These are phyloP conservation scores for Drosophila littoralis DNA, from an alignment of 1,140 invertebrate genomes.

Conservation along the genomic window DNA sequence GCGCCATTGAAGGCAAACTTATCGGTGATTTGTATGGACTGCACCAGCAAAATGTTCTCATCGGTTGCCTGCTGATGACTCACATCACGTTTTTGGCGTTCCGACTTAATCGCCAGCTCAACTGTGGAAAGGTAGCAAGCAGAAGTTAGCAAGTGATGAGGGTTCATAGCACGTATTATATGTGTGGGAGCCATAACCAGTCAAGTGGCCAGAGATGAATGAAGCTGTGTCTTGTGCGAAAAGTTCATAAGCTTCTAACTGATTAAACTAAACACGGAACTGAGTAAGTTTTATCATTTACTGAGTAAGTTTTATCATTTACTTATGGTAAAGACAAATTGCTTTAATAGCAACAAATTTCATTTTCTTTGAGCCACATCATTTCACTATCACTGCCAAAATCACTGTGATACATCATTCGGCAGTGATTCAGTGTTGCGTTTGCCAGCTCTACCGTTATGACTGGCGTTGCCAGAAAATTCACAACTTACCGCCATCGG, in stretches of 20 bases:
- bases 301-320: constrained; percentile 1
- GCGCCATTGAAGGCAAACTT: constrained; percentile 93
- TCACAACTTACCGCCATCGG: constrained; percentile 71
- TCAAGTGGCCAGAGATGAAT: constrained; percentile 28
- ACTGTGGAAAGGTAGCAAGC: constrained; percentile 69
- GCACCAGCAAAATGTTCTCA: constrained; percentile 94
- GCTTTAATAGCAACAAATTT: not conserved
- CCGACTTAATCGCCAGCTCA: constrained; percentile 70
- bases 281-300: not conserved
- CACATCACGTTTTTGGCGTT: constrained; percentile 82
- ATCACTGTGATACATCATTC: constrained; percentile 27
- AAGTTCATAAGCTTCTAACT: not conserved
- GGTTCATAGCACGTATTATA: too few relatives aligned
- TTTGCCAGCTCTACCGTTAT: constrained; percentile 34
- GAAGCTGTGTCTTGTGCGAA: constrained; percentile 15
- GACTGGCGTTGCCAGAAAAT: constrained; percentile 2
- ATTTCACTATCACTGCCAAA: constrained; percentile 21
- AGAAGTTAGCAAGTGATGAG: constrained; percentile 32
- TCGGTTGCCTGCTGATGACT: constrained; percentile 85
- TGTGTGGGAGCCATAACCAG: constrained; percentile 20
- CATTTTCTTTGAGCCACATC: constrained; percentile 15
- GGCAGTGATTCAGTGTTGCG: constrained; percentile 21
- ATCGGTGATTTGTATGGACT: constrained; percentile 96
- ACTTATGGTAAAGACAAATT: not conserved
- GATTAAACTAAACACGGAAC: constrained; percentile 8